phyloP scores from a whole-genome alignment of 2,113 vertebrate genomes.

The human (Homo sapiens) region GRCh38 chr9:22721001-22721500 shows the following conservation, averaged over 20 bases:
- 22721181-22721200: conserved; percentile 52
- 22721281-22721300: conserved; percentile 29
- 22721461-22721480: background rate
- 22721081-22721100: background rate
- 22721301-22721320: background rate
- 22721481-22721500: conserved; percentile 55
- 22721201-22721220: conserved; percentile 47
- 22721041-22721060: background rate
- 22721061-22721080: background rate
- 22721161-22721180: background rate
- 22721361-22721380: conserved; percentile 33
- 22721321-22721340: conserved; percentile 12
- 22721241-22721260: background rate
- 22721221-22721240: conserved; percentile 42
- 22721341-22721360: conserved; percentile 1
- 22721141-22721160: background rate
- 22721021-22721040: background rate
- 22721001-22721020: background rate
- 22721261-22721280: conserved; percentile 4
- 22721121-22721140: background rate
- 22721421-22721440: conserved; percentile 16
- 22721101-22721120: background rate
- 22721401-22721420: conserved; percentile 37
- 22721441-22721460: conserved; percentile 43
- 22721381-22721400: conserved; percentile 39